Conservation (phyloP, 2,113 vertebrate species). For the Eubucco bourcierii region DNA sequence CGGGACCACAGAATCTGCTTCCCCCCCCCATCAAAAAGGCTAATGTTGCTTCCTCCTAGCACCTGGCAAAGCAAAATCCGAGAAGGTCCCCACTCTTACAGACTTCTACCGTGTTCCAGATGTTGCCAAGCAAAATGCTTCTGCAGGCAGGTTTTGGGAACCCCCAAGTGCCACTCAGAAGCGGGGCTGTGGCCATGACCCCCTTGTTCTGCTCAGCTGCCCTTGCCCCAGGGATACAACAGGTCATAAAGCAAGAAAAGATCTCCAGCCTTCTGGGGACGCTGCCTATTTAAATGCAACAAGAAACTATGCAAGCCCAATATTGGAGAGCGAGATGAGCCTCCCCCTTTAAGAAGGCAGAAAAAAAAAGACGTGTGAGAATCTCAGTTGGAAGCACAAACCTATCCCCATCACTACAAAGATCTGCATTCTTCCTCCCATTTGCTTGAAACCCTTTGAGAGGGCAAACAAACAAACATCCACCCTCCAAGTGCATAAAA, state of each 20-base stretch:
- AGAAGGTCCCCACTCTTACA: not conserved
- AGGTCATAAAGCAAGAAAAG: conserved; percentile 79
- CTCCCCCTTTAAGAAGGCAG: not conserved
- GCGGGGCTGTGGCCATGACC: conserved; percentile 75
- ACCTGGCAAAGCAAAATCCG: conserved; percentile 78
- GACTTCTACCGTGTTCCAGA: conserved; percentile 60
- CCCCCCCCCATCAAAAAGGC: conserved; percentile 70
- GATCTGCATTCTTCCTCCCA: conserved; percentile 46
- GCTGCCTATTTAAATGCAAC: conserved; percentile 65
- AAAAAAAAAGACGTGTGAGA: not conserved
- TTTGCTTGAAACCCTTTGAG: conserved; percentile 48
- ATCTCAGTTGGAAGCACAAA: conserved; percentile 51
- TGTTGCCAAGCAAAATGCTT: conserved; percentile 63
- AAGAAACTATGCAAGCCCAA: conserved; percentile 39
- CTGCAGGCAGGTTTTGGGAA: conserved; percentile 45
- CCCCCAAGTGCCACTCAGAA: conserved; percentile 16
- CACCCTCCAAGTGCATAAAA: not conserved
- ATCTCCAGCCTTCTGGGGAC: conserved; percentile 72
- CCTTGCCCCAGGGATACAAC: conserved; percentile 70
- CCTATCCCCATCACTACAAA: conserved; percentile 3
- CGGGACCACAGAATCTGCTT: conserved; percentile 73
- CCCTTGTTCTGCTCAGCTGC: conserved; percentile 68
- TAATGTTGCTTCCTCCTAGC: conserved; percentile 76
- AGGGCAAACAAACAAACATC: conserved; percentile 50
- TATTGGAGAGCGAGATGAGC: conserved; percentile 5